These are phyloP conservation scores for Drosophila parvula DNA, from an alignment of 1,140 invertebrate species.

Conservation along the genomic window DNA sequence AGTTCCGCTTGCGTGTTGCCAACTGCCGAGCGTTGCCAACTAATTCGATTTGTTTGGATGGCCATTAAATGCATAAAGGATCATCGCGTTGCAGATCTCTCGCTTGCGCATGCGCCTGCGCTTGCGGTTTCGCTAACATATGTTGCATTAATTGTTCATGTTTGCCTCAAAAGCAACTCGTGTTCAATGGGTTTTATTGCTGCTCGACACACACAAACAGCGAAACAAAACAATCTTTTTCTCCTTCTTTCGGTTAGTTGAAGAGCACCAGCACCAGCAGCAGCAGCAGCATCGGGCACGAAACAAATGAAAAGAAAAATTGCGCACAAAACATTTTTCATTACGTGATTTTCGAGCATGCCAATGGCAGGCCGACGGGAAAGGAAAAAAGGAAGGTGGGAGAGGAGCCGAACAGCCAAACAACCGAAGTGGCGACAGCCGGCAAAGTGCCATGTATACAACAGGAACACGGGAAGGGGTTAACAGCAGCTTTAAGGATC, in stretches of 20 bases:
- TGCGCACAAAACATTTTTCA: slow-evolving; percentile 81
- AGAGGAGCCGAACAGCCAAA: slow-evolving; percentile 20
- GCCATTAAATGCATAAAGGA: slow-evolving; percentile 55
- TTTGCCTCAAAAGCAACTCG: slow-evolving; percentile 78
- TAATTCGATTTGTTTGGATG: slow-evolving; percentile 69
- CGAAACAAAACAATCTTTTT: slow-evolving; percentile 60
- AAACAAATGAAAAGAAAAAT: slow-evolving; percentile 80
- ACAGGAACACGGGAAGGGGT: slow-evolving; percentile 60
- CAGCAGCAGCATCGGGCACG: slow-evolving; percentile 34
- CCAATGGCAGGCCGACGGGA: slow-evolving; percentile 21
- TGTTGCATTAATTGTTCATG: slow-evolving; percentile 82
- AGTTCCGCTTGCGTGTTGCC: slow-evolving; percentile 63
- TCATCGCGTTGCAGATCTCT: slow-evolving; percentile 45
- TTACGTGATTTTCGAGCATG: slow-evolving; percentile 80
- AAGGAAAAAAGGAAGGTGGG: slow-evolving; percentile 4
- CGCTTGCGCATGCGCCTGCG: background rate
- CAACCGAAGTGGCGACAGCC: slow-evolving; percentile 76
- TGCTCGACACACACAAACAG: slow-evolving; percentile 80
- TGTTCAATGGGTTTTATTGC: slow-evolving; percentile 82
- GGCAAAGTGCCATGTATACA: slow-evolving; percentile 79
- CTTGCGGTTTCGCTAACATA: slow-evolving; percentile 66
- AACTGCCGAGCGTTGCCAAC: slow-evolving; percentile 55
- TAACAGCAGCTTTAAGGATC: slow-evolving; percentile 73
- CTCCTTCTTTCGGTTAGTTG: slow-evolving; percentile 10
- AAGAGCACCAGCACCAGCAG: slow-evolving; percentile 19